A percentile compares a stretch with the other conserved stretches of the same genome.
These are phyloP conservation scores for Pachymerium ferrugineum DNA, from an alignment of 2,888 invertebrate species.

Conservation along the genomic window DNA sequence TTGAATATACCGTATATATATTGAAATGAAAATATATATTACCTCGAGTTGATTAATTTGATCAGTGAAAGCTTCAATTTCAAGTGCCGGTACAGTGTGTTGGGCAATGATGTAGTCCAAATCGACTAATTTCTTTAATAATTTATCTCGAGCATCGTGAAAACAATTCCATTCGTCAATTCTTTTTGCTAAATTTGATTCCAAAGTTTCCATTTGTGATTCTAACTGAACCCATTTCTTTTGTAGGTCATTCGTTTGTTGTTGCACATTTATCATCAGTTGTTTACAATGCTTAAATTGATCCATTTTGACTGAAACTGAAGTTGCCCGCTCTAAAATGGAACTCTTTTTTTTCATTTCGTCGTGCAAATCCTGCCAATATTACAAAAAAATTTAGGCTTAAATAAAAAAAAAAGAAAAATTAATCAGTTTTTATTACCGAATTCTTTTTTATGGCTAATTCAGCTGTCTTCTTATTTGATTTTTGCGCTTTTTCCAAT, in stretches of 20 bases:
- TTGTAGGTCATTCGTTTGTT: not conserved
- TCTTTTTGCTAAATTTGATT: not conserved
- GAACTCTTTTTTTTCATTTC: not conserved
- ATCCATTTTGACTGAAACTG: not conserved
- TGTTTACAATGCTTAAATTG: not conserved
- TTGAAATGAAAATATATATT: no score
- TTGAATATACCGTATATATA: no score
- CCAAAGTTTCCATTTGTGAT: not conserved
- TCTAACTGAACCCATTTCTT: not conserved
- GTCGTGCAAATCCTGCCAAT: not conserved
- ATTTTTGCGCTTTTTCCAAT: not conserved
- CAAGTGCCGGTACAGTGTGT: constrained; percentile 33
- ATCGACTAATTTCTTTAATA: constrained; percentile 30
- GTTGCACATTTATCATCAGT: not conserved
- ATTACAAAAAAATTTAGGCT: no score
- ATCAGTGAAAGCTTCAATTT: constrained; percentile 42
- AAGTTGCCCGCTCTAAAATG: not conserved
- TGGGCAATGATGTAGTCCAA: constrained; percentile 33
- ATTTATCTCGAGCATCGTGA: not conserved
- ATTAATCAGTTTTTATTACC: not conserved
- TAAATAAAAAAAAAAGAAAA: not conserved
- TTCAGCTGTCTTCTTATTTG: not conserved
- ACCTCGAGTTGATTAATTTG: constrained; percentile 53
- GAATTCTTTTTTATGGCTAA: not conserved
- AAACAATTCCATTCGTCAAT: not conserved